phyloP scores from a whole-genome alignment of 2,888 invertebrate genomes.

The Ophonus ardosiacus region DNA sequence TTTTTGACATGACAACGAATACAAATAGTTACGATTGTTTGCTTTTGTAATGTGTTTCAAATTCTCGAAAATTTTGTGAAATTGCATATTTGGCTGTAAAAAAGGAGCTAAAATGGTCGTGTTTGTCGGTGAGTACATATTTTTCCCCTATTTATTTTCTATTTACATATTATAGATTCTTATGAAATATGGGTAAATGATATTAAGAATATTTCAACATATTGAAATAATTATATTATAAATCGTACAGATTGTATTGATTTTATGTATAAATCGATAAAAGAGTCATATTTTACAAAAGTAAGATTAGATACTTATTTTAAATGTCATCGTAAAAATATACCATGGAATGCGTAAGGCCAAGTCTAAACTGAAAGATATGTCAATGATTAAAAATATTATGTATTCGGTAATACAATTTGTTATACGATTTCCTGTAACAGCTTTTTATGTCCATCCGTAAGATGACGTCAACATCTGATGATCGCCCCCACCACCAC shows the following conservation, averaged over 20 bases:
- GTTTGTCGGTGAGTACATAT: slow-evolving; percentile 56
- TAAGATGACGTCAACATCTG: no score
- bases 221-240: no score
- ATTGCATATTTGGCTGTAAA: slow-evolving; percentile 59
- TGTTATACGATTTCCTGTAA: no score
- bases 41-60: slow-evolving; percentile 49
- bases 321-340: no score
- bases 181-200: neutral
- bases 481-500: no score
- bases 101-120: slow-evolving; percentile 58
- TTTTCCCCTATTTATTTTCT: neutral
- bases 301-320: no score
- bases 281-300: neutral
- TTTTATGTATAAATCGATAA: neutral
- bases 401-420: no score
- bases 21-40: slow-evolving; percentile 58
- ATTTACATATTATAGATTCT: neutral
- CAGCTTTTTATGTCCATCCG: no score
- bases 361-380: no score
- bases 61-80: slow-evolving; percentile 58
- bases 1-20: slow-evolving; percentile 55
- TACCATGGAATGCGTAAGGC: no score
- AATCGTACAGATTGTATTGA: no score
- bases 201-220: neutral
- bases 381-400: no score